Percentiles rank a stretch among this genome's conserved stretches.
Conservation (phyloP, 2,797 vertebrate genomes). For the Tokudaia muenninki region DNA sequence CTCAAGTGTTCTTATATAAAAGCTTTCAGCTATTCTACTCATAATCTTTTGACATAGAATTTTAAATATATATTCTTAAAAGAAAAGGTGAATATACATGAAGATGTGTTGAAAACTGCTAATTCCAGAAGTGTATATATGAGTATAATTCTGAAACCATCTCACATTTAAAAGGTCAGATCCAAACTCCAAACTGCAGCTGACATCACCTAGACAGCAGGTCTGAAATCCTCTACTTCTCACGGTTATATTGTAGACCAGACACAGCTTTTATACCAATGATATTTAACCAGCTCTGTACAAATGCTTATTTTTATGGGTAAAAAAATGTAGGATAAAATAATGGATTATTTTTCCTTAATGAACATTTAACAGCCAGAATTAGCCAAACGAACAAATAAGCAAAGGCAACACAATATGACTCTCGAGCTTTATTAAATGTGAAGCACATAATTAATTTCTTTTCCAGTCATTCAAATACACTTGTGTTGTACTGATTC, state of each 20-base stretch:
- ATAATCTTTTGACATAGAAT: not conserved
- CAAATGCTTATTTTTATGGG: not conserved
- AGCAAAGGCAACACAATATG: slow-evolving; percentile 82
- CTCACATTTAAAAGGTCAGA: not conserved
- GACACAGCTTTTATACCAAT: not conserved
- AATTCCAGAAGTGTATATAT: not conserved
- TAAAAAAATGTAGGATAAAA: not conserved
- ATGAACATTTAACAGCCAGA: slow-evolving; percentile 78
- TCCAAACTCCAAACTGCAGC: not conserved
- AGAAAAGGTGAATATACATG: not conserved
- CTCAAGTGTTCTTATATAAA: not conserved
- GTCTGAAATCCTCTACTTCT: not conserved
- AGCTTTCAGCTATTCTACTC: not conserved
- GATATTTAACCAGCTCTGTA: not conserved
- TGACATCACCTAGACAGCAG: not conserved
- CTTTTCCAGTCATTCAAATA: slow-evolving; percentile 79
- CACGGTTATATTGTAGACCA: not conserved
- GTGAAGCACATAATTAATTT: slow-evolving; percentile 86
- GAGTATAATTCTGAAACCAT: not conserved
- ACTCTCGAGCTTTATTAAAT: slow-evolving; percentile 83
- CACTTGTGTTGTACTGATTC: slow-evolving; percentile 80
- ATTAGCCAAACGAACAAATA: slow-evolving; percentile 83
- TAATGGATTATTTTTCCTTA: slow-evolving; percentile 17
- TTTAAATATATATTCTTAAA: not conserved
- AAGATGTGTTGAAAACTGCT: not conserved